These are phyloP conservation scores for Paraescarpia echinospica DNA, from an alignment of 1,140 invertebrate genomes.

Conservation along the genomic window DNA sequence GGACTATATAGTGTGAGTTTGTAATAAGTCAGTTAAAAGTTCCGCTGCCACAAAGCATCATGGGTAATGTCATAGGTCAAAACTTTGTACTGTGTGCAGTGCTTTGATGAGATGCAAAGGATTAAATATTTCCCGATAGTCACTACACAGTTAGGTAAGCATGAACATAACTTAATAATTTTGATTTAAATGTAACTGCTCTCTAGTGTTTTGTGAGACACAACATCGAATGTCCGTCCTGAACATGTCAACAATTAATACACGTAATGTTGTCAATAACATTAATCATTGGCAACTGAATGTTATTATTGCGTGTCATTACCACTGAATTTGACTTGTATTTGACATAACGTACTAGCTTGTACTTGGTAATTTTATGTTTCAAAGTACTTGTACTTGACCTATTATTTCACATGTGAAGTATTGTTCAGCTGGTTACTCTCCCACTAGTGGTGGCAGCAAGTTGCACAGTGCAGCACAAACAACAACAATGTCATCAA, in stretches of 20 bases:
- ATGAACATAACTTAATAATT: neutral
- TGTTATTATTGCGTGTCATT: neutral
- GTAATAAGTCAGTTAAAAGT: too few species aligned
- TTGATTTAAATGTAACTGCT: too few species aligned
- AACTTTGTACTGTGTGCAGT: neutral
- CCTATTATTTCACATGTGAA: neutral
- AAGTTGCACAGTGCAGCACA: conserved; percentile 24
- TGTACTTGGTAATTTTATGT: too few species aligned
- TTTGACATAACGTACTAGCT: too few species aligned
- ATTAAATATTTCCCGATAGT: neutral
- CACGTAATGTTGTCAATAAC: neutral
- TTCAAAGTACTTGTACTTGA: too few species aligned
- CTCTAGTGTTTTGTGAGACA: too few species aligned
- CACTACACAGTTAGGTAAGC: neutral
- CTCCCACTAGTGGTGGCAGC: conserved; percentile 10
- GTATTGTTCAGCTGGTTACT: neutral
- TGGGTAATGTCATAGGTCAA: too few species aligned
- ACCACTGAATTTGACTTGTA: neutral
- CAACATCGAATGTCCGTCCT: too few species aligned
- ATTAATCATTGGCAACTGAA: neutral
- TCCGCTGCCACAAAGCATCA: too few species aligned
- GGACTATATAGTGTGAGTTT: too few species aligned
- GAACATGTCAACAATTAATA: neutral
- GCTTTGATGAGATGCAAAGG: neutral
- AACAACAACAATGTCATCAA: conserved; percentile 27